Conservation (phyloP, 2,113 vertebrate genomes). For the Pavo muticus region DNA sequence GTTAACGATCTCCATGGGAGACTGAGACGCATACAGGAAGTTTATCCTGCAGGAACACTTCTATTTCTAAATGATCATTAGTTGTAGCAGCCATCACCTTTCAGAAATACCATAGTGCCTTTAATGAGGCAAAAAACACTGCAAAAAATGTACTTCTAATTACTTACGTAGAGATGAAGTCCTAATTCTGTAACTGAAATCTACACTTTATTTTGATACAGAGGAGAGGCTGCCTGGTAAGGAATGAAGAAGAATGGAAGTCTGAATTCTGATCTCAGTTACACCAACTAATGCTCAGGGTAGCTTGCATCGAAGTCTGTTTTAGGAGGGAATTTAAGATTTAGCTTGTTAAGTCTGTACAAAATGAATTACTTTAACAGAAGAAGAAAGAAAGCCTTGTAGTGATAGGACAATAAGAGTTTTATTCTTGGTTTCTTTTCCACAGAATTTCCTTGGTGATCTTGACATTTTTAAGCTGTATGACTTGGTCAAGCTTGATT, state of each 20-base stretch:
- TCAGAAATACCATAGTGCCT: background rate
- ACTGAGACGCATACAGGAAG: background rate
- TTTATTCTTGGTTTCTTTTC: conserved; percentile 16
- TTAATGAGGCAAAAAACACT: background rate
- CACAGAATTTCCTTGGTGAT: conserved; percentile 12
- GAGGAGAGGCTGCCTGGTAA: background rate
- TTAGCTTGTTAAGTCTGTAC: conserved; percentile 50
- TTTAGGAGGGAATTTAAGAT: conserved; percentile 48
- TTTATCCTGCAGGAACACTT: background rate
- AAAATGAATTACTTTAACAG: conserved; percentile 27
- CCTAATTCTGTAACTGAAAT: background rate
- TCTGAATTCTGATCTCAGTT: background rate
- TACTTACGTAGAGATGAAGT: background rate
- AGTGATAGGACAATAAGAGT: conserved; percentile 21
- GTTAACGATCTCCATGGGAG: background rate
- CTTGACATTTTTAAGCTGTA: conserved; percentile 14
- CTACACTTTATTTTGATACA: conserved; percentile 2
- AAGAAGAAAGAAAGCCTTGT: conserved; percentile 63
- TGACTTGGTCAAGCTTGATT: background rate
- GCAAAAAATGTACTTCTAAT: background rate
- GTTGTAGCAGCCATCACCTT: background rate
- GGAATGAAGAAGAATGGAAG: background rate
- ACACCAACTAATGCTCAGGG: background rate
- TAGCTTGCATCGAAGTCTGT: conserved; percentile 18
- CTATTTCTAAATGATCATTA: background rate